These are phyloP conservation scores for Trochalopteron elliotii DNA, from an alignment of 2,113 vertebrate species.

Conservation along the genomic window DNA sequence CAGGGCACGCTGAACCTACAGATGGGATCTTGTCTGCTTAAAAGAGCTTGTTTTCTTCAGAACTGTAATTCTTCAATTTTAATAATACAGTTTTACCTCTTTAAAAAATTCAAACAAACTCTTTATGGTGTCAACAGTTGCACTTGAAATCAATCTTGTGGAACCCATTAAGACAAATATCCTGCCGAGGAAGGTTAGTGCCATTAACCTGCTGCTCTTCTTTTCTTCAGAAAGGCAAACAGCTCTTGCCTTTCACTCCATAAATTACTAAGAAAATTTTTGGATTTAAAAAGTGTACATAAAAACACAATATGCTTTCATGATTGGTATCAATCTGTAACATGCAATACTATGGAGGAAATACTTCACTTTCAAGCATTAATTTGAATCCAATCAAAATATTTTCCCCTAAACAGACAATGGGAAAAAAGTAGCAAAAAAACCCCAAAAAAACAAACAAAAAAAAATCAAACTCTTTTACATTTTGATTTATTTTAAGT, in stretches of 20 bases:
- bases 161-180: neutral
- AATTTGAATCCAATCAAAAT: neutral
- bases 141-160: neutral
- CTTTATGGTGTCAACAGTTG: neutral
- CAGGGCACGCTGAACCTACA: neutral
- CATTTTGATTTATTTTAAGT: neutral
- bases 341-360: neutral
- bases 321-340: neutral
- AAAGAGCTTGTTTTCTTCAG: neutral
- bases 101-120: neutral
- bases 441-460: rapidly evolving
- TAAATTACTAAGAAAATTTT: neutral
- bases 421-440: neutral
- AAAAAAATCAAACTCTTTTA: neutral
- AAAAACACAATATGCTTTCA: neutral
- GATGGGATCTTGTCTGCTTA: neutral
- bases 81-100: neutral
- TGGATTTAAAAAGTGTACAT: neutral
- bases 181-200: neutral
- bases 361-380: neutral
- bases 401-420: neutral
- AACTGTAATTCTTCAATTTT: neutral
- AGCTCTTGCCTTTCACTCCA: neutral
- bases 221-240: neutral
- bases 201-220: neutral